A percentile compares a stretch with the other conserved stretches of the same genome.
phyloP scores from a whole-genome alignment of 2,888 invertebrate genomes.

The Hypena proboscidalis region DNA sequence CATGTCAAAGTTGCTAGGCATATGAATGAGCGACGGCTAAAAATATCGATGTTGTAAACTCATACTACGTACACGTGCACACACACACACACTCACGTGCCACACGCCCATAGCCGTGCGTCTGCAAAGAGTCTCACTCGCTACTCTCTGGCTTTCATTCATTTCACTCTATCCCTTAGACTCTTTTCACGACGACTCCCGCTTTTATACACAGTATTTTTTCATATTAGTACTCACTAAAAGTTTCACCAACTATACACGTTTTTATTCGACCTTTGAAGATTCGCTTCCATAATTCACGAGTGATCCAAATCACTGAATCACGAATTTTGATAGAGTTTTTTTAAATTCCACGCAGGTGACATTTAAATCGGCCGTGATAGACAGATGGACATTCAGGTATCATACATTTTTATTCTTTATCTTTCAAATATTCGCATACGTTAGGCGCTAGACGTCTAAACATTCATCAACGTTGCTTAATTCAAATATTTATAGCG shows the following conservation, averaged over 20 bases:
- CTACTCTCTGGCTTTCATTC: constrained; percentile 41
- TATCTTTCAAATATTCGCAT: constrained; percentile 17
- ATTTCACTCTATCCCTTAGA: constrained; percentile 33
- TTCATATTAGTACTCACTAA: constrained; percentile 28
- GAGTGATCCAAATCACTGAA: constrained; percentile 1
- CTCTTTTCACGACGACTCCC: constrained; percentile 31
- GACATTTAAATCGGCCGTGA: constrained; percentile 27
- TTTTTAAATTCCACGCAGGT: constrained; percentile 19
- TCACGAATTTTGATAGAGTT: not conserved
- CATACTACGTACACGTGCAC: not conserved
- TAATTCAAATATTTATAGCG: constrained; percentile 6
- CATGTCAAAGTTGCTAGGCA: constrained; percentile 28
- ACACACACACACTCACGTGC: no score
- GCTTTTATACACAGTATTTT: constrained; percentile 25
- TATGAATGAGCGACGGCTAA: constrained; percentile 32
- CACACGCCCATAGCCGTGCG: no score
- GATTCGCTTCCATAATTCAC: not conserved
- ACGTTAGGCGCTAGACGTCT: constrained; percentile 12
- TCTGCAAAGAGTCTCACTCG: constrained; percentile 29
- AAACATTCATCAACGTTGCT: constrained; percentile 16
- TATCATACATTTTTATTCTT: constrained; percentile 32
- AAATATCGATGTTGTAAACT: constrained; percentile 32
- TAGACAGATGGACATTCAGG: constrained; percentile 27
- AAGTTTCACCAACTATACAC: no score
- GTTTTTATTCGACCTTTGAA: not conserved